Percentiles rank a stretch among this genome's conserved stretches.
Conservation (phyloP, 1,140 invertebrate species). For the Heliconius himera region DNA sequence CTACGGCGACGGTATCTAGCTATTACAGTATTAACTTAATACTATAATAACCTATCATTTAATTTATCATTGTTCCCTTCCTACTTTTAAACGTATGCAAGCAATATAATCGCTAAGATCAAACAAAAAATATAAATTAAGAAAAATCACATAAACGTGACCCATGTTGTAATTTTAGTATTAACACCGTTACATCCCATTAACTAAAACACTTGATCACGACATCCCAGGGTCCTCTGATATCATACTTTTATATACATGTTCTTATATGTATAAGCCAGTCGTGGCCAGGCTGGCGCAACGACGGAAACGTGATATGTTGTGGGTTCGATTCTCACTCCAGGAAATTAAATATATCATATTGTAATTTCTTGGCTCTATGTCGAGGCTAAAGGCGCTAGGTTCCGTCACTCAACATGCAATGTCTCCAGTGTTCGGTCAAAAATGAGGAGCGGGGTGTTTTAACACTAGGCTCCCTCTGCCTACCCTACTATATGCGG, state of each 20-base stretch:
- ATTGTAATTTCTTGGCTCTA: background rate
- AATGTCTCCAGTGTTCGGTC: background rate
- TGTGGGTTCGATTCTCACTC: too few species aligned
- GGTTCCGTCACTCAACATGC: background rate
- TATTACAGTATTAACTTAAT: background rate
- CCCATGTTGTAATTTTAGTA: constrained; percentile 10
- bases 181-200: constrained; percentile 10
- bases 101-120: background rate
- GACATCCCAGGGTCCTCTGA: constrained; percentile 20
- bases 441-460: background rate
- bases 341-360: background rate
- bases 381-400: background rate
- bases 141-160: constrained; percentile 24
- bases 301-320: background rate
- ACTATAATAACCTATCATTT: background rate
- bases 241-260: background rate
- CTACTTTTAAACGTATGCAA: constrained; percentile 15
- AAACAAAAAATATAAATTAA: constrained; percentile 21
- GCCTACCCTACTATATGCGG: background rate
- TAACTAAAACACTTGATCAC: constrained; percentile 6
- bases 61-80: background rate
- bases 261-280: background rate
- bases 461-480: background rate
- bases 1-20: too few species aligned
- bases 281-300: too few species aligned